These are phyloP conservation scores for Rhyacophila brunnea DNA, from an alignment of 1,140 invertebrate genomes.

Conservation along the genomic window DNA sequence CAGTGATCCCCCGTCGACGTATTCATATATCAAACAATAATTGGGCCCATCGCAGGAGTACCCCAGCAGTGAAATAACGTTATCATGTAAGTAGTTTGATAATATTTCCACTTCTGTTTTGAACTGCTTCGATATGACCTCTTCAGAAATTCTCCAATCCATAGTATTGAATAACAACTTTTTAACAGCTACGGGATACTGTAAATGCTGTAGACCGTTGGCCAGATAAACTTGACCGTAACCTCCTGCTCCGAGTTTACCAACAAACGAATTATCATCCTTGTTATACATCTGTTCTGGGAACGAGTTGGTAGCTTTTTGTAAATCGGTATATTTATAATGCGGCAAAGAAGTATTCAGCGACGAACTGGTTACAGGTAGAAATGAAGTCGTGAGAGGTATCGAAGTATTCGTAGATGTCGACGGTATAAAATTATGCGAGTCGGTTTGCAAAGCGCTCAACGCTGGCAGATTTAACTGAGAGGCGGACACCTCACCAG, in stretches of 20 bases:
- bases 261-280: conserved; percentile 34
- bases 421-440: background rate
- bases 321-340: conserved; percentile 45
- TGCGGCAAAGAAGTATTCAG: conserved; percentile 43
- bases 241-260: conserved; percentile 64
- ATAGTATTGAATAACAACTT: conserved; percentile 50
- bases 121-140: conserved; percentile 59
- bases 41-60: conserved; percentile 63
- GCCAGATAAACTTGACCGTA: conserved; percentile 71
- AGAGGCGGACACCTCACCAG: background rate
- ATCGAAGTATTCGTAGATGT: background rate
- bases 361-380: conserved; percentile 39
- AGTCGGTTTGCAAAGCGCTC: background rate
- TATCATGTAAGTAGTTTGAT: conserved; percentile 61
- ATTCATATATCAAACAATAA: conserved; percentile 68
- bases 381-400: conserved; percentile 5
- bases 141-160: conserved; percentile 43
- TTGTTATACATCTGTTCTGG: conserved; percentile 32
- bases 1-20: conserved; percentile 67
- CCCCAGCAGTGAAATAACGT: conserved; percentile 66
- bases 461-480: background rate
- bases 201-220: conserved; percentile 39
- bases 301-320: conserved; percentile 43
- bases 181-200: conserved; percentile 62
- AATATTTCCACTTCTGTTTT: conserved; percentile 63